phyloP scores from a whole-genome alignment of 2,113 vertebrate species.

The Symphodus melops region DNA sequence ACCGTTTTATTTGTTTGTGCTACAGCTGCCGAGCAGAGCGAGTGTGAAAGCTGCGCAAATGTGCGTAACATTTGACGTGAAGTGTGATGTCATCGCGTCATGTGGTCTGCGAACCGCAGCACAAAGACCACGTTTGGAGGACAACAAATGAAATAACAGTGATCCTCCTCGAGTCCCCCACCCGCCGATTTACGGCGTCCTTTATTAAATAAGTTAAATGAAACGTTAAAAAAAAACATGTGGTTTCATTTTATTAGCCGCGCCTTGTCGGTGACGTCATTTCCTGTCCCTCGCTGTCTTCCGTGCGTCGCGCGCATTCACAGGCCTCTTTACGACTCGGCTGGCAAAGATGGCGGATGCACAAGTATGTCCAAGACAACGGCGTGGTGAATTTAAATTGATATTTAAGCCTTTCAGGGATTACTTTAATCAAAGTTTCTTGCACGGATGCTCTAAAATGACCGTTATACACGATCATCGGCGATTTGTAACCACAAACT shows the following conservation, averaged over 20 bases:
- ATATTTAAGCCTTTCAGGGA: not conserved
- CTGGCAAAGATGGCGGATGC: conserved; percentile 89
- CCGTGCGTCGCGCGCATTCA: conserved; percentile 52
- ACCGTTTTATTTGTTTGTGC: conserved; percentile 14
- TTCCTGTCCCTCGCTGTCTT: conserved; percentile 68
- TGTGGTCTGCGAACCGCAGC: not conserved
- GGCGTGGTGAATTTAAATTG: conserved; percentile 62
- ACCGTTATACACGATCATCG: accelerated
- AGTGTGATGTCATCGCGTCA: too few relatives aligned
- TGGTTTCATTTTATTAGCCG: not conserved
- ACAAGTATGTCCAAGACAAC: conserved; percentile 81
- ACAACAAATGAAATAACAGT: not conserved
- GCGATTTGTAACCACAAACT: accelerated
- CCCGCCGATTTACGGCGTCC: too few relatives aligned
- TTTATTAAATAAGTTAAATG: accelerated
- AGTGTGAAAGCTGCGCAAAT: not conserved
- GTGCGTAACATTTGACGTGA: not conserved
- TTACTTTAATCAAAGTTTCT: accelerated
- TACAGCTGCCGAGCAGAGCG: not conserved
- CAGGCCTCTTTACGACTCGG: conserved; percentile 85
- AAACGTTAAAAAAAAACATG: not conserved
- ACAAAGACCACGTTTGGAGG: not conserved
- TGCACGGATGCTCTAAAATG: accelerated
- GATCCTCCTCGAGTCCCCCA: too few relatives aligned
- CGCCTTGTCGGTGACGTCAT: conserved; percentile 57